phyloP scores from a whole-genome alignment of 2,888 invertebrate genomes.

The Drosophila diplacantha region DNA sequence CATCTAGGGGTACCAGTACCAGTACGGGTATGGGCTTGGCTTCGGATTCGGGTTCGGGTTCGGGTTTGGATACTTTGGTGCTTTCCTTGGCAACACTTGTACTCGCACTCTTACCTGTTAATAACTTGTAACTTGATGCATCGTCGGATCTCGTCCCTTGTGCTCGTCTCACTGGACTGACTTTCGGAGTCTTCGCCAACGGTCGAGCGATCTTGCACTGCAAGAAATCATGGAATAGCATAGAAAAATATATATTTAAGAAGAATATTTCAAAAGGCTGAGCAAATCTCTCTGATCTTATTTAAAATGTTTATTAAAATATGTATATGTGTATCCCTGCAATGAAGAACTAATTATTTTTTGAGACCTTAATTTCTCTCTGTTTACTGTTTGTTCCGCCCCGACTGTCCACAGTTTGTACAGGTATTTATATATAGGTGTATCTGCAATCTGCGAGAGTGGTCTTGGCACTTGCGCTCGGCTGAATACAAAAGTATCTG shows the following conservation, averaged over 20 bases:
- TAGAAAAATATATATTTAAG: neutral
- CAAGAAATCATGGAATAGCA: neutral
- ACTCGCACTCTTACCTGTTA: constrained; percentile 60
- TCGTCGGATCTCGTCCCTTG: constrained; percentile 34
- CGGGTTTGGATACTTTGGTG: constrained; percentile 12
- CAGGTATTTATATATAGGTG: neutral
- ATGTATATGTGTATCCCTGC: neutral
- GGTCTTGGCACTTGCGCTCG: constrained; percentile 32
- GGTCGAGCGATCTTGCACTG: constrained; percentile 52
- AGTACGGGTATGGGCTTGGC: neutral
- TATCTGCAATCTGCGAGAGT: constrained; percentile 28
- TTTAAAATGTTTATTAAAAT: too few relatives aligned
- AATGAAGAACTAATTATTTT: neutral
- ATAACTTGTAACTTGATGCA: constrained; percentile 69
- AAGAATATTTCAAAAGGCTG: neutral
- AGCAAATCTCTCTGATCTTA: neutral
- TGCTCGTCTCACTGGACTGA: constrained; percentile 52
- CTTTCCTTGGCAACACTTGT: constrained; percentile 37
- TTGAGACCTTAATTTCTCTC: neutral
- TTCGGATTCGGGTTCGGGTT: neutral
- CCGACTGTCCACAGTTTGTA: constrained; percentile 15
- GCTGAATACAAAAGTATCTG: constrained; percentile 31
- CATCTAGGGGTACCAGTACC: constrained; percentile 8
- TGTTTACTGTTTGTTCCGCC: constrained; percentile 13
- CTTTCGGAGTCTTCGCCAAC: constrained; percentile 46